Evolutionary conservation across 30 jellyfish, hydroid and myxozoan genomes (phyloP).

Genomic region (Cassiopea andromeda): DNA sequence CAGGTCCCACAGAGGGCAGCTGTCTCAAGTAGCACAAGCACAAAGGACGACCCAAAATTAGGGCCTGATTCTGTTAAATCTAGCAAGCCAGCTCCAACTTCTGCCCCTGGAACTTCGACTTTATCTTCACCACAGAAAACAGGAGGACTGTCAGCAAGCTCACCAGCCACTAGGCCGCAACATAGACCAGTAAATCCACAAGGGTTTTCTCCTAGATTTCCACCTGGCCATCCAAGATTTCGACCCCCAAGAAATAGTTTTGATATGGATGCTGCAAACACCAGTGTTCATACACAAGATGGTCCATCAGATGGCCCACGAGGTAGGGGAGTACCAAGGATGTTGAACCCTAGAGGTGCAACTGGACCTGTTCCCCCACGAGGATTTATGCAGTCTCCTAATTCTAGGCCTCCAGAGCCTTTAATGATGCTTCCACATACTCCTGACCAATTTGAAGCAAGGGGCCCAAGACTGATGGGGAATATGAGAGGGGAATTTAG

Average conservation of each 20-base stretch:
- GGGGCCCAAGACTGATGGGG: conserved; percentile 40
- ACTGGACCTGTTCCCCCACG: conserved; percentile 38
- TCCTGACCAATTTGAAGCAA: conserved; percentile 1
- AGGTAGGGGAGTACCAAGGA: conserved; percentile 26
- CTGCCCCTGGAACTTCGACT: conserved; percentile 4
- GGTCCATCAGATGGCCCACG: conserved; percentile 18
- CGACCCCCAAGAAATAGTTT: conserved; percentile 7
- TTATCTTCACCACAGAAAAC: neutral
- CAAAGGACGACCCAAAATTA: neutral
- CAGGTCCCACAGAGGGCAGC: neutral
- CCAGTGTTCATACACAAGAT: neutral
- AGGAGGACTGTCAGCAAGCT: neutral
- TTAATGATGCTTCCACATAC: neutral
- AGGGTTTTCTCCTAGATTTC: conserved; percentile 9
- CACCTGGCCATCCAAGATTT: conserved; percentile 14
- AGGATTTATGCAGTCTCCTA: conserved; percentile 15
- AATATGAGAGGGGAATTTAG: conserved; percentile 4
- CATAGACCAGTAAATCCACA: neutral
- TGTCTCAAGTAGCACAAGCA: neutral
- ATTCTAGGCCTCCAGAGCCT: conserved; percentile 7
- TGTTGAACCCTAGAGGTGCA: conserved; percentile 29
- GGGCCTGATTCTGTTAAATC: neutral
- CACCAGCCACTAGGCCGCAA: conserved; percentile 14
- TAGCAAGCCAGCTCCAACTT: neutral
- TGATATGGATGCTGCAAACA: neutral